phyloP scores from a whole-genome alignment of 2,888 invertebrate species.

The Rhamnusium bicolor region DNA sequence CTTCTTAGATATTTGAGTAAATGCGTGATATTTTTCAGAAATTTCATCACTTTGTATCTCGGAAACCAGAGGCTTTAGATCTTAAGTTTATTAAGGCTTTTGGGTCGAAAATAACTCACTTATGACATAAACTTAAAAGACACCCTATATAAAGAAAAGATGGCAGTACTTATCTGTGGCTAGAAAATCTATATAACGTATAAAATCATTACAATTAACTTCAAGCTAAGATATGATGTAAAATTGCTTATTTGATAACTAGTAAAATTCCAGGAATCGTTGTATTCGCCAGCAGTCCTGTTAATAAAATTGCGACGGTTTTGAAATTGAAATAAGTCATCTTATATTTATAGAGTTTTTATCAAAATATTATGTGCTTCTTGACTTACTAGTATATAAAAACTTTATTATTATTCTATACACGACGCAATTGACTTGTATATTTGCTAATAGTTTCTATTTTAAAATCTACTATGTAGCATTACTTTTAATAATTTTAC shows the following conservation, averaged over 20 bases:
- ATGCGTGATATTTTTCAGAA: too few relatives aligned
- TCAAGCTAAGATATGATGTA: not conserved
- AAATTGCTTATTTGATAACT: constrained; percentile 14
- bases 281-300: not conserved
- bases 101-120: too few relatives aligned
- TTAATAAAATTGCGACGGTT: constrained; percentile 2
- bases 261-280: constrained; percentile 11
- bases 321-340: constrained; percentile 19
- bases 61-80: too few relatives aligned
- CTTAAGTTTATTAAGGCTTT: too few relatives aligned
- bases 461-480: constrained; percentile 14
- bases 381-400: not conserved
- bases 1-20: too few relatives aligned
- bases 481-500: not conserved
- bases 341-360: constrained; percentile 23
- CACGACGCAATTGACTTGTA: constrained; percentile 3
- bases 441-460: constrained; percentile 15
- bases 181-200: too few relatives aligned
- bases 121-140: too few relatives aligned
- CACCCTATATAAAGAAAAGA: too few relatives aligned
- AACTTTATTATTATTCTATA: not conserved
- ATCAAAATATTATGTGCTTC: not conserved
- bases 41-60: too few relatives aligned
- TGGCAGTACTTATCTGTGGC: too few relatives aligned
- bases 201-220: not conserved